Conservation (phyloP, 2,888 invertebrate genomes). For the Sesamia inferens region DNA sequence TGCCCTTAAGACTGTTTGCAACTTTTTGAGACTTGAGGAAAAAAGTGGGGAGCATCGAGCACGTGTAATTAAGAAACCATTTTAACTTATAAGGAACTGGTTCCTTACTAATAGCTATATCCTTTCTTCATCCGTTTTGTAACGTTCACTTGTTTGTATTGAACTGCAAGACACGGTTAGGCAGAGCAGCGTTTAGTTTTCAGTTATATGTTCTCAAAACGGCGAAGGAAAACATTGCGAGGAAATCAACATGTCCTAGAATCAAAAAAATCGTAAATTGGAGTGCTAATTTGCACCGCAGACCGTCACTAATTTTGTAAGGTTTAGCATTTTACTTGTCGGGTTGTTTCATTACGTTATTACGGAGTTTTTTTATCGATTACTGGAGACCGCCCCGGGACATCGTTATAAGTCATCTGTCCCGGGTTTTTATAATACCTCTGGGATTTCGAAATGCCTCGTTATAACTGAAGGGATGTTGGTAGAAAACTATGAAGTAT, state of each 20-base stretch:
- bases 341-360: conserved; percentile 19
- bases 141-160: conserved; percentile 4
- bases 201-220: neutral
- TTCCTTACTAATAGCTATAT: conserved; percentile 16
- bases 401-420: conserved; percentile 38
- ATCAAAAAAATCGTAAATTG: neutral
- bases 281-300: neutral
- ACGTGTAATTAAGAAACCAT: neutral
- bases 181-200: too few species aligned
- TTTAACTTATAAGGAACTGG: neutral
- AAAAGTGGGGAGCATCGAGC: neutral
- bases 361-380: conserved; percentile 51
- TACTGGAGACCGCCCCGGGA: conserved; percentile 26
- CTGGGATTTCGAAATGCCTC: conserved; percentile 34
- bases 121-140: conserved; percentile 4
- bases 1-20: neutral
- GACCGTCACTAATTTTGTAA: conserved; percentile 5
- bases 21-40: neutral
- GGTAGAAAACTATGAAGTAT: neutral
- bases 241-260: neutral
- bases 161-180: too few species aligned
- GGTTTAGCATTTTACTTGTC: conserved; percentile 5
- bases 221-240: neutral
- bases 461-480: conserved; percentile 28
- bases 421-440: conserved; percentile 36